phyloP scores from a whole-genome alignment of 1,140 invertebrate genomes.

The Ceratosolen fusciceps region DNA sequence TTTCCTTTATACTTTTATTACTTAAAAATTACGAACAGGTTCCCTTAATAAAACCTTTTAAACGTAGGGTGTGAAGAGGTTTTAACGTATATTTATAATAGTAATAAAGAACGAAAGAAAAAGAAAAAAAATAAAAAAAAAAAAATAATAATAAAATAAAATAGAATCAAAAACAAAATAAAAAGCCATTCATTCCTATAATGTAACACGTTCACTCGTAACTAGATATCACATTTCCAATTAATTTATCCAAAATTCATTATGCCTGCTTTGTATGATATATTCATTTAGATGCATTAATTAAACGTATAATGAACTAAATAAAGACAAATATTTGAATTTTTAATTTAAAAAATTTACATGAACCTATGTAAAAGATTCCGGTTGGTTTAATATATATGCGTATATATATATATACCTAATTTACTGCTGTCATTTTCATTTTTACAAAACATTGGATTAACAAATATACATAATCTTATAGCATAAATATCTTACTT shows the following conservation, averaged over 20 bases:
- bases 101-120: too few relatives aligned
- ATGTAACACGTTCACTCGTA: conserved; percentile 30
- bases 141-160: too few relatives aligned
- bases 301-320: background rate
- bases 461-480: background rate
- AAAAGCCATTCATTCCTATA: background rate
- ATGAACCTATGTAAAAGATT: background rate
- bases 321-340: conserved; percentile 4
- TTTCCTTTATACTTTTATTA: conserved; percentile 17
- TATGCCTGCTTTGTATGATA: conserved; percentile 30
- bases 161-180: too few relatives aligned
- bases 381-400: background rate
- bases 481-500: background rate
- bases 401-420: background rate
- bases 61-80: conserved; percentile 18
- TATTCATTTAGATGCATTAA: background rate
- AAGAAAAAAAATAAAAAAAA: too few relatives aligned
- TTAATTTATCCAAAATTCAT: conserved; percentile 30
- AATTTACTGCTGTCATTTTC: background rate
- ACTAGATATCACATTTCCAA: conserved; percentile 45
- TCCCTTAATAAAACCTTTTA: too few relatives aligned
- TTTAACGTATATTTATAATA: background rate
- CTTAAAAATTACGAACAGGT: conserved; percentile 33
- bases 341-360: conserved; percentile 13
- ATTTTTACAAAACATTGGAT: background rate